phyloP scores from a whole-genome alignment of 2,113 vertebrate genomes.

The Ictalurus furcatus region DNA sequence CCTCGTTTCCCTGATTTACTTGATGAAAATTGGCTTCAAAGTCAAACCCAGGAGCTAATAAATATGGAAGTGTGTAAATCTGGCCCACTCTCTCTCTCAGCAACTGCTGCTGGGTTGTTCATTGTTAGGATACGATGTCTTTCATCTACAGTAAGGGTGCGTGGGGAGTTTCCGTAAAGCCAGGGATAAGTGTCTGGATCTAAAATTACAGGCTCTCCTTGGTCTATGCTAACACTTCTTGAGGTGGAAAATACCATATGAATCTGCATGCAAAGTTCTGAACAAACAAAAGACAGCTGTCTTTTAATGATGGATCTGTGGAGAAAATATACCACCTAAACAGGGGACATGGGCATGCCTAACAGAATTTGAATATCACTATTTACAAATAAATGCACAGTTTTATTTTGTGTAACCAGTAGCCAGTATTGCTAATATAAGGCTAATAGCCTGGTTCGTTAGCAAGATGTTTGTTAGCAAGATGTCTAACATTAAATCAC shows the following conservation, averaged over 20 bases:
- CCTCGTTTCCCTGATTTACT: not conserved
- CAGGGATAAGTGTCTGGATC: constrained; percentile 22
- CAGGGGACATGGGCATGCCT: not conserved
- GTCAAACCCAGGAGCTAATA: not conserved
- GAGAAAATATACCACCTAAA: not conserved
- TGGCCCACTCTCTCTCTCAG: not conserved
- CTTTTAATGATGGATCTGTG: constrained; percentile 5
- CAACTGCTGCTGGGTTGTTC: constrained; percentile 2
- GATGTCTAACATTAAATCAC: not conserved
- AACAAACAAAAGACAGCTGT: constrained; percentile 2
- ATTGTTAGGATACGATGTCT: constrained; percentile 18
- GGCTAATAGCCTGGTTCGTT: not conserved
- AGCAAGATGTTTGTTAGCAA: not conserved
- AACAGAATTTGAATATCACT: not conserved
- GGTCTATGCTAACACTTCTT: not conserved
- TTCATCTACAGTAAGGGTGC: not conserved
- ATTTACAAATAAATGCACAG: not conserved
- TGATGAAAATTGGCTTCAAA: constrained; percentile 7
- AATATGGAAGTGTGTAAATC: constrained; percentile 21
- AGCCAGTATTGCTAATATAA: too few relatives aligned
- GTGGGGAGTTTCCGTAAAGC: constrained; percentile 7
- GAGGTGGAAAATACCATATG: not conserved
- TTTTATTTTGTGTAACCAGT: not conserved
- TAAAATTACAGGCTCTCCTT: constrained; percentile 14
- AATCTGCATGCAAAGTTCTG: not conserved